Evolutionary conservation across 2,797 vertebrate species (phyloP), one percentile per base, ranked within the genome.

Genomic region (Crypturellus tataupa): DNA sequence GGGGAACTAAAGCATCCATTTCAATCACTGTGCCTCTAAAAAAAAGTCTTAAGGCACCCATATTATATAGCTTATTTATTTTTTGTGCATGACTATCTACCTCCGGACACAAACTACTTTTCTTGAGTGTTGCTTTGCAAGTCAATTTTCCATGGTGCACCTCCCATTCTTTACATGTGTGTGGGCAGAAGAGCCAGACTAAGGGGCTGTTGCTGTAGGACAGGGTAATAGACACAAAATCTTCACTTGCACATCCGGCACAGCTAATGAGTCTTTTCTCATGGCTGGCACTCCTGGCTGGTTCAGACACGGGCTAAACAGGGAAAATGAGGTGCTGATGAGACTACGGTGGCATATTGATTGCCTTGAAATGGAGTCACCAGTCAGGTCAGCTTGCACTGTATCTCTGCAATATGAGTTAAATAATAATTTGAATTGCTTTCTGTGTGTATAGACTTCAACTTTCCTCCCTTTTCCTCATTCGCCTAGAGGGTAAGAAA

Each of bases 151-250:
- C 90, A 94, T 81, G 85, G 78, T 93, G 94, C 78, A 83, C 70
- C 95, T 96, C 95, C 95, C 94, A 1, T 94, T 79, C 77, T 95
- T 96, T 95, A 95, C 96, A 96, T 94, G 85, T 93, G 85, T 89
- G 93, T 96, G 83, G 95, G 96, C 75, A 94, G 91, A 91, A 29
- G 56, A 94, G 90, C 87, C 90, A 96, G 95, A 94, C 95, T 93
- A 72, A 79, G 75, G 67, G 89, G 44, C 93, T 87, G 78, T 64
- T 95, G 87, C 85, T 88, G 88, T 94, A 11, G 51, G 86, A 95
- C 86, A 90, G 37, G 77, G 55, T 85, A 94, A 94, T 58, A 79
- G 59, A 82, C 90, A 60, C 1, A 0, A 85, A 92, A 85, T 89
- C 71, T 95, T 88, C 0, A 0, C 64, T 70, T 77, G 33, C 84